Conservation (phyloP, 2,113 vertebrate genomes). For the Trogon melanurus region DNA sequence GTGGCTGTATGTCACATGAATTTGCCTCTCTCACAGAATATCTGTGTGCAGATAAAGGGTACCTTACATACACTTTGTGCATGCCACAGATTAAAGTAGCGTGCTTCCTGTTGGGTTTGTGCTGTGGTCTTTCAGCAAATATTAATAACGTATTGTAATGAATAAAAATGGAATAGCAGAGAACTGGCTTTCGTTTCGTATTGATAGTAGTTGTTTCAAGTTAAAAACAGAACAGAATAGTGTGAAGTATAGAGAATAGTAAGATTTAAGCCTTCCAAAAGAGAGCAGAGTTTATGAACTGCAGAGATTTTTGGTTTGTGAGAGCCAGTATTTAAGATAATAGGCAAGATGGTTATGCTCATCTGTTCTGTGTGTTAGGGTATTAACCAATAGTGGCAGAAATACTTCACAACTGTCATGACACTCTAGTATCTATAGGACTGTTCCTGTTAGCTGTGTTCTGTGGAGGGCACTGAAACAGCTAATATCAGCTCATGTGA, state of each 20-base stretch:
- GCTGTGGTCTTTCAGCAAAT: constrained; percentile 37
- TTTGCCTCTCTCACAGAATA: background rate
- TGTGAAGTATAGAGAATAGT: background rate
- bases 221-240: background rate
- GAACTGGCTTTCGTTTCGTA: background rate
- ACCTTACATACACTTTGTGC: background rate
- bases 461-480: background rate
- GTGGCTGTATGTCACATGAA: background rate
- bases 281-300: background rate
- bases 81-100: background rate
- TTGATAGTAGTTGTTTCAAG: background rate
- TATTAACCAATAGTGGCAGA: background rate
- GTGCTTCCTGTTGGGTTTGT: background rate
- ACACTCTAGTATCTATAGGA: background rate
- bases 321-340: background rate
- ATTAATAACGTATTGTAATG: background rate
- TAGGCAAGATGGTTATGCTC: background rate
- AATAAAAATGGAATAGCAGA: background rate
- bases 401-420: background rate
- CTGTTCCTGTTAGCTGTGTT: background rate
- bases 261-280: background rate
- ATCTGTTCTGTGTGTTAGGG: background rate
- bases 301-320: background rate
- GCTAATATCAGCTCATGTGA: background rate
- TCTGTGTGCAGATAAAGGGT: constrained; percentile 15